These are phyloP conservation scores for Danio jaintianensis DNA, from an alignment of 2,797 vertebrate species.

Conservation along the genomic window DNA sequence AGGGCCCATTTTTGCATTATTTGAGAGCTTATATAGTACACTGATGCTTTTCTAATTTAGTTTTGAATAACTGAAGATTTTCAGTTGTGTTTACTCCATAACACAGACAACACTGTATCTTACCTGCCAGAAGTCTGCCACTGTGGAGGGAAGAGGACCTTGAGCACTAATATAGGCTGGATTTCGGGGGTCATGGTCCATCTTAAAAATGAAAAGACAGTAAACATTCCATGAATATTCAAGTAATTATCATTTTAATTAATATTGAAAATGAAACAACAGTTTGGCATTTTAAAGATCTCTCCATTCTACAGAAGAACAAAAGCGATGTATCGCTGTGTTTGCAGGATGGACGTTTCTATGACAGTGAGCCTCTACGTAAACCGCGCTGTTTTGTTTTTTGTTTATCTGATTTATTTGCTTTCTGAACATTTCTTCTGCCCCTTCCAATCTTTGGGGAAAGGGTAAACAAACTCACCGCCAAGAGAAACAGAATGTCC, in stretches of 20 bases:
- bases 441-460: slow-evolving; percentile 23
- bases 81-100: neutral
- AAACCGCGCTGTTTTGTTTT: slow-evolving; percentile 16
- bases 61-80: neutral
- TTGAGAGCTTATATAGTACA: neutral
- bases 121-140: slow-evolving; percentile 99
- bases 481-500: slow-evolving; percentile 48
- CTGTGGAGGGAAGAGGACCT: slow-evolving; percentile 91
- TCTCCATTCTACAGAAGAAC: neutral
- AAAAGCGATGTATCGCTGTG: neutral
- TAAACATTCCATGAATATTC: slow-evolving; percentile 8
- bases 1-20: neutral
- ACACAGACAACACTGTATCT: neutral
- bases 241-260: neutral
- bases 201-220: slow-evolving; percentile 77
- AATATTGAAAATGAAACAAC: neutral
- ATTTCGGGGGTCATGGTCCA: slow-evolving; percentile 96
- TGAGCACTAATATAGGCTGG: slow-evolving; percentile 95
- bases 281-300: slow-evolving; percentile 30
- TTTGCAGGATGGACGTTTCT: slow-evolving; percentile 9
- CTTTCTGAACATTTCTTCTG: slow-evolving; percentile 22
- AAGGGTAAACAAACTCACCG: slow-evolving; percentile 44
- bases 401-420: slow-evolving; percentile 23
- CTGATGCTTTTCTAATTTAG: neutral
- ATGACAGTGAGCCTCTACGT: slow-evolving; percentile 27